Base-by-base conservation (phyloP, 2,888 invertebrate species). In the Tolmerus cingulatus region DNA sequence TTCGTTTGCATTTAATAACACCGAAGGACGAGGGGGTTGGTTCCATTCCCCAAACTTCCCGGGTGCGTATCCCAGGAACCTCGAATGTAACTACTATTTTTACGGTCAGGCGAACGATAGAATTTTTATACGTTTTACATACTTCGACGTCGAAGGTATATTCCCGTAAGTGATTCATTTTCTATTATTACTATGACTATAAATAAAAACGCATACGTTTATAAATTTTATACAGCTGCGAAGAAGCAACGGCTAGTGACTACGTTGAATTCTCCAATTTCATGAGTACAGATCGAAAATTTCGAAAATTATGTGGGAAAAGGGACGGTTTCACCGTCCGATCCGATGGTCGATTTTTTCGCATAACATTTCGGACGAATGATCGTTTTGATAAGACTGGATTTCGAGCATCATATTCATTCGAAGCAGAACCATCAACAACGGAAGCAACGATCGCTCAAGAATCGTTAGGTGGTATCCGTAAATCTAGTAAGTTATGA, bases 241-340 rank as follows among this genome's bases (percentile, higher is more conserved):
- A 97, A 90, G 96, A 97, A 87, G 95, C 95, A 78, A 97, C 98
- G 2, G 97, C 97, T 74, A 98, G 98, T 91, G 99, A 99, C 93
- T 98, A 96, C 93, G 97, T 99, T 86, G 97, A 98, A 92, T 98
- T 99, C 93, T 98, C 98, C 78, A 99, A 99, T 93, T 98, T 96
- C 92, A 95, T 97, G 94, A 95, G 97, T 89, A 95, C 96, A 90
- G 99, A 99, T 93, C 95, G 97, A 91, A 97, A 98, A 92, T 97
- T 96, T 92, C 95, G 96, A 79, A 95, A 97, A 90, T 96, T 97
- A 92, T 99, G 99, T 92, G 98, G 98, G 8, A 92, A 91, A 88
- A 89, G 90, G 43, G 66, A 66, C 7, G 96, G 96, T 90, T 96
- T 97, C 91, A 95, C 96, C 91, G 95, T 97, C 66, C 95, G 96